Conservation (phyloP, 2,797 vertebrate genomes). For the Peromyscus eremicus region DNA sequence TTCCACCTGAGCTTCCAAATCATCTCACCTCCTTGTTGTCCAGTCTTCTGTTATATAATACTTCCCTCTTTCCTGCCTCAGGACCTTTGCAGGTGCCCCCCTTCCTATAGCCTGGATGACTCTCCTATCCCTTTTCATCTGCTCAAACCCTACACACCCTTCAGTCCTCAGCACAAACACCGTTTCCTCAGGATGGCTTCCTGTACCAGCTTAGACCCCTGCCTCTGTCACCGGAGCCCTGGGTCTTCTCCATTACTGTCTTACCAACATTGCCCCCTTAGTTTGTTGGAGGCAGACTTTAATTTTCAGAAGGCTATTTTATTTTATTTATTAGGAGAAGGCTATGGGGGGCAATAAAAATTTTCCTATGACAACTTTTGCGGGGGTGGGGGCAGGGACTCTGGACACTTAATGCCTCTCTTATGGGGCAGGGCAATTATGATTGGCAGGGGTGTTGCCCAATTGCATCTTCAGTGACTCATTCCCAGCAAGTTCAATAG, state of each 20-base stretch:
- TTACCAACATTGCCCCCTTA: not conserved
- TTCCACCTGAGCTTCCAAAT: not conserved
- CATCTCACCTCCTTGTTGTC: not conserved
- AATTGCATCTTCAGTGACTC: not conserved
- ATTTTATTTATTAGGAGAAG: not conserved
- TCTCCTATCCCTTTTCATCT: not conserved
- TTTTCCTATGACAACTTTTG: conserved; percentile 10
- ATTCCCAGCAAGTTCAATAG: not conserved
- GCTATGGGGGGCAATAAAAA: not conserved
- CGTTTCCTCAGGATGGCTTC: not conserved
- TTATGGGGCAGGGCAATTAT: not conserved
- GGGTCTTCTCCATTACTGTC: not conserved
- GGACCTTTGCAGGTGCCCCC: not conserved
- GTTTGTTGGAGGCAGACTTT: not conserved
- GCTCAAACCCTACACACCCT: not conserved
- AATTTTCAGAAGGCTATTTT: not conserved
- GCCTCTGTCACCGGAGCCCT: not conserved
- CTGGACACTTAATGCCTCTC: not conserved
- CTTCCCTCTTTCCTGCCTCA: not conserved
- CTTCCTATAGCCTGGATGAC: not conserved
- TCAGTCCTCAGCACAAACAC: not conserved
- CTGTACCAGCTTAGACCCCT: not conserved
- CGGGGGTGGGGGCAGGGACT: not conserved
- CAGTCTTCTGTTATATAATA: not conserved
- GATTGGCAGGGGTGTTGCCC: not conserved